phyloP scores from a whole-genome alignment of 1,140 invertebrate genomes.

The Epicauta chinensis region DNA sequence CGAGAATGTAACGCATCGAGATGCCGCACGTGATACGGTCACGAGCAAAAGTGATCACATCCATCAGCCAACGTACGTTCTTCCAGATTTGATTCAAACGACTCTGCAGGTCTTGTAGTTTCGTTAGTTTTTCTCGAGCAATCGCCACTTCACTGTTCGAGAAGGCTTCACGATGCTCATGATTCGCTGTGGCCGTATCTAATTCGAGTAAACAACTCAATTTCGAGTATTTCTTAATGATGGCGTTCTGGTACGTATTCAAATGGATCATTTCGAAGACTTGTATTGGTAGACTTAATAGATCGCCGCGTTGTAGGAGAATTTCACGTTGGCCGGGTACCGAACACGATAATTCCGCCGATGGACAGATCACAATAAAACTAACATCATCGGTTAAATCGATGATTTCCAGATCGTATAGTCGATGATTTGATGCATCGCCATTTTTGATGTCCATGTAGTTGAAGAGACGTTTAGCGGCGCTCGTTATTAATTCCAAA shows the following conservation, averaged over 20 bases:
- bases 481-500: slow-evolving; percentile 64
- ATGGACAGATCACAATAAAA: slow-evolving; percentile 83
- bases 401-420: slow-evolving; percentile 89
- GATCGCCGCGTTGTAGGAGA: slow-evolving; percentile 69
- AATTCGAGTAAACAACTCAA: slow-evolving; percentile 88
- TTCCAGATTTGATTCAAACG: slow-evolving; percentile 86
- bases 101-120: slow-evolving; percentile 74
- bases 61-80: slow-evolving; percentile 88
- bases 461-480: slow-evolving; percentile 64
- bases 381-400: slow-evolving; percentile 84
- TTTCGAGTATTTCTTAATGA: slow-evolving; percentile 83
- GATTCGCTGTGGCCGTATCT: slow-evolving; percentile 85
- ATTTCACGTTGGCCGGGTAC: slow-evolving; percentile 82
- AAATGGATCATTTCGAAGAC: slow-evolving; percentile 91
- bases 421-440: slow-evolving; percentile 61
- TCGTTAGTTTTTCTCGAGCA: slow-evolving; percentile 76
- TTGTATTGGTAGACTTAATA: slow-evolving; percentile 80
- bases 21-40: slow-evolving; percentile 54
- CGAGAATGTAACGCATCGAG: slow-evolving; percentile 41
- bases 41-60: slow-evolving; percentile 85
- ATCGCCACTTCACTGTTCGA: slow-evolving; percentile 78
- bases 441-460: slow-evolving; percentile 71
- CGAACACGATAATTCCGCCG: slow-evolving; percentile 82
- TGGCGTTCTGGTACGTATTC: slow-evolving; percentile 81
- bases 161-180: slow-evolving; percentile 89